Percentiles rank a stretch among this genome's conserved stretches.
Conservation (phyloP, 1,140 invertebrate species). For the Drosophila obscura region DNA sequence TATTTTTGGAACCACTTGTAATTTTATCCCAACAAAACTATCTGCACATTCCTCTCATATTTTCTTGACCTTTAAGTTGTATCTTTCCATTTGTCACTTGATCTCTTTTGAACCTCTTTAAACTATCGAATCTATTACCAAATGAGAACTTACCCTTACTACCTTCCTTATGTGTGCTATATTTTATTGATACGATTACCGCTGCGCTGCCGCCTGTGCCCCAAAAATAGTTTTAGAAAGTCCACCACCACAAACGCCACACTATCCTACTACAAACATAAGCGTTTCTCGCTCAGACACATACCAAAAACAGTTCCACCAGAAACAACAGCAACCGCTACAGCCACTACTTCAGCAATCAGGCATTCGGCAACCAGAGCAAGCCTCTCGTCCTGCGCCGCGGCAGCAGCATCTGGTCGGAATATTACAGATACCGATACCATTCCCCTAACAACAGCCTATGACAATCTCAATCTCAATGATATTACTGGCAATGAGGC, state of each 20-base stretch:
- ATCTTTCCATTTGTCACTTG: no score
- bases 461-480: conserved; percentile 17
- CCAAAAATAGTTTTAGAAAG: conserved; percentile 75
- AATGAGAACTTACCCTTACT: conserved; percentile 47
- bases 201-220: conserved; percentile 56
- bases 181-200: conserved; percentile 49
- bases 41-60: no score
- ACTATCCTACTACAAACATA: conserved; percentile 82
- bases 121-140: background rate
- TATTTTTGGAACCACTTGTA: no score
- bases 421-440: conserved; percentile 45
- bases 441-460: conserved; percentile 62
- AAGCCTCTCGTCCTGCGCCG: conserved; percentile 50
- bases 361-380: conserved; percentile 52
- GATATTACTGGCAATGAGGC: conserved; percentile 65
- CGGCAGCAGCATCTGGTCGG: conserved; percentile 45
- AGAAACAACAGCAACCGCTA: conserved; percentile 49
- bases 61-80: no score
- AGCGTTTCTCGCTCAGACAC: conserved; percentile 82
- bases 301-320: conserved; percentile 78
- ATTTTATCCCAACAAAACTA: no score
- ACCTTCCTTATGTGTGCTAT: conserved; percentile 63
- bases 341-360: conserved; percentile 25
- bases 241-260: conserved; percentile 78
- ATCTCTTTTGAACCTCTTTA: no score